Evolutionary conservation across 2,113 vertebrate species (phyloP).

Genomic region (Piprites chloris): DNA sequence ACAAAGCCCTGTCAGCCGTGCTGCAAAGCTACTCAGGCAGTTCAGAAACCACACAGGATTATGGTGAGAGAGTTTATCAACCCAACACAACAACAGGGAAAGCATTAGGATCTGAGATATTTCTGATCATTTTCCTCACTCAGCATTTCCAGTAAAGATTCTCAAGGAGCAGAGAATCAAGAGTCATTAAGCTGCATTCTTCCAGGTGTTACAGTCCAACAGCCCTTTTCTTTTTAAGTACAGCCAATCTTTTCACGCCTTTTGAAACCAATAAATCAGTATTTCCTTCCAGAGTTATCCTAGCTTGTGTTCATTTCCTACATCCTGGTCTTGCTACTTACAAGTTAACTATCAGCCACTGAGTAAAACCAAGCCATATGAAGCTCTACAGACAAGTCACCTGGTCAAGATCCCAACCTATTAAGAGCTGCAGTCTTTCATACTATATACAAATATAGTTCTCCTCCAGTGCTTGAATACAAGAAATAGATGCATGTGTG

Average conservation of each 20-base stretch:
- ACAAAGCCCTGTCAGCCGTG: neutral
- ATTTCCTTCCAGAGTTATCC: neutral
- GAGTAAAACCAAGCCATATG: neutral
- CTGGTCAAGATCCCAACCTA: neutral
- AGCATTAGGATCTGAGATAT: neutral
- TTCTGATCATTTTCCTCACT: neutral
- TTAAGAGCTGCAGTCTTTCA: neutral
- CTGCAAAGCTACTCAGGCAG: neutral
- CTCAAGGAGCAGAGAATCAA: neutral
- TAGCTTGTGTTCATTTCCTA: neutral
- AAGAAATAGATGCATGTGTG: neutral
- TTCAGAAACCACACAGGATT: neutral
- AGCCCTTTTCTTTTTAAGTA: neutral
- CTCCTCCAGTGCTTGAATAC: neutral
- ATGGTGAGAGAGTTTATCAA: neutral
- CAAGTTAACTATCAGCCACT: neutral
- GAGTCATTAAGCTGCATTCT: neutral
- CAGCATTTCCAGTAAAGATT: neutral
- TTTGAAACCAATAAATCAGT: neutral
- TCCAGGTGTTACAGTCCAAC: neutral
- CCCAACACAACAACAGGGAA: neutral
- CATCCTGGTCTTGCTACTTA: neutral
- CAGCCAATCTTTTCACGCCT: neutral
- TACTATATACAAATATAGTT: neutral
- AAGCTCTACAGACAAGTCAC: neutral